Evolutionary conservation across 2,888 invertebrate genomes (phyloP).

Genomic region (Metacarcinus magister): DNA sequence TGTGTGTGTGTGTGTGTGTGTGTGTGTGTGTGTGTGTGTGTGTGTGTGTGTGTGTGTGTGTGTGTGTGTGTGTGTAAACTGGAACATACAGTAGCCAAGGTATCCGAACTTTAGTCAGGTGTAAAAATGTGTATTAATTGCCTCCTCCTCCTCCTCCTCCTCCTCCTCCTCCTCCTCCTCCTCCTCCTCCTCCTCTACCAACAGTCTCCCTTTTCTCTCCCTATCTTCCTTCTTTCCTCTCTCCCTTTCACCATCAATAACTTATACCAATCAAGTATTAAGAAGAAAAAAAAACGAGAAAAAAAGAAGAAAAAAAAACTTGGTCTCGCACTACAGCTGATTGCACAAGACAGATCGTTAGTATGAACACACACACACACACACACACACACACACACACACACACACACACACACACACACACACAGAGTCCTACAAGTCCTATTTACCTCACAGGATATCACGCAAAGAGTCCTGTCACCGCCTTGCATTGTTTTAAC

Average conservation of each 20-base stretch:
- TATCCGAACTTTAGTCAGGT: too few relatives aligned
- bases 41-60: conserved; percentile 44
- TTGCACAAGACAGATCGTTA: neutral
- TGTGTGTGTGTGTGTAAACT: neutral
- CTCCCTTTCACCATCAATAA: neutral
- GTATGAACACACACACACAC: too few relatives aligned
- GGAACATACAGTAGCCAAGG: too few relatives aligned
- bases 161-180: too few relatives aligned
- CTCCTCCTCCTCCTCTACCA: too few relatives aligned
- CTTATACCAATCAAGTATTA: neutral
- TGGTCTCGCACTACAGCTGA: neutral
- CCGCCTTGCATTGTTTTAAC: neutral
- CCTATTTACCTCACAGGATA: too few relatives aligned
- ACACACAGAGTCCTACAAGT: neutral
- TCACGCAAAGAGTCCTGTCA: too few relatives aligned
- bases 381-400: neutral
- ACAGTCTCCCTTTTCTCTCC: too few relatives aligned
- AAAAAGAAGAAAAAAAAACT: neutral
- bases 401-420: conserved; percentile 33
- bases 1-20: conserved; percentile 29
- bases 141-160: too few relatives aligned
- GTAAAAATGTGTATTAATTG: too few relatives aligned
- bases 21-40: conserved; percentile 49
- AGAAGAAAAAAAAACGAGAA: neutral
- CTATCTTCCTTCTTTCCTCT: neutral